A percentile compares a stretch with the other conserved stretches of the same genome.
Conservation (phyloP, 2,113 vertebrate species). For the Muscicapa adusta region DNA sequence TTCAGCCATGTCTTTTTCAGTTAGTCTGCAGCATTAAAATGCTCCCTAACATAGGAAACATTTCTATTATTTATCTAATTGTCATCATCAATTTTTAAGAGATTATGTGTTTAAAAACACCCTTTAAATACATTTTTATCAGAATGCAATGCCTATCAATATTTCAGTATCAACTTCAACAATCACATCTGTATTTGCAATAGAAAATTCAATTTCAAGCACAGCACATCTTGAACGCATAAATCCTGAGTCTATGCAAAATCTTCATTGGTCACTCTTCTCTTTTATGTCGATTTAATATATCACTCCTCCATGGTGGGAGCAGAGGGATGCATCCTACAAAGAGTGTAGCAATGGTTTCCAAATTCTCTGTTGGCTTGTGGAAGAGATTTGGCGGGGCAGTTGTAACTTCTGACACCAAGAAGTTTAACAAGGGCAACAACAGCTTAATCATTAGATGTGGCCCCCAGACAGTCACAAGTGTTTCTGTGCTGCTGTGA, state of each 20-base stretch:
- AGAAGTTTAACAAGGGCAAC: neutral
- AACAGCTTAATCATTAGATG: neutral
- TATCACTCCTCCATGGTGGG: neutral
- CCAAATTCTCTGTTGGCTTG: neutral
- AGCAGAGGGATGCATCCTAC: accelerated
- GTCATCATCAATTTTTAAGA: neutral
- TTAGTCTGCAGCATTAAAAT: neutral
- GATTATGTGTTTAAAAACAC: neutral
- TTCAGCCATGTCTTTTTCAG: neutral
- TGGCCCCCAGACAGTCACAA: neutral
- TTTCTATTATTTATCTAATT: neutral
- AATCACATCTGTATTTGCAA: neutral
- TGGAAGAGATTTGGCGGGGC: neutral
- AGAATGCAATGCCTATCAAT: neutral
- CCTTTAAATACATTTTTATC: neutral
- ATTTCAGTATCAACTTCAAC: neutral
- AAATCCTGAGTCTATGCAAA: neutral
- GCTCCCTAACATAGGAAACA: neutral
- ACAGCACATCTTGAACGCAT: neutral
- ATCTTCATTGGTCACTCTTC: neutral
- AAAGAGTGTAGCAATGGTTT: neutral
- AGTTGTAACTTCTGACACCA: neutral
- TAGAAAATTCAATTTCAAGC: neutral
- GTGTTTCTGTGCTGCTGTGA: neutral
- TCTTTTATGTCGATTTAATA: neutral